Evolutionary conservation across 2,113 vertebrate genomes (phyloP), one percentile per base, ranked within the genome.

Genomic region (Silurus glanis): DNA sequence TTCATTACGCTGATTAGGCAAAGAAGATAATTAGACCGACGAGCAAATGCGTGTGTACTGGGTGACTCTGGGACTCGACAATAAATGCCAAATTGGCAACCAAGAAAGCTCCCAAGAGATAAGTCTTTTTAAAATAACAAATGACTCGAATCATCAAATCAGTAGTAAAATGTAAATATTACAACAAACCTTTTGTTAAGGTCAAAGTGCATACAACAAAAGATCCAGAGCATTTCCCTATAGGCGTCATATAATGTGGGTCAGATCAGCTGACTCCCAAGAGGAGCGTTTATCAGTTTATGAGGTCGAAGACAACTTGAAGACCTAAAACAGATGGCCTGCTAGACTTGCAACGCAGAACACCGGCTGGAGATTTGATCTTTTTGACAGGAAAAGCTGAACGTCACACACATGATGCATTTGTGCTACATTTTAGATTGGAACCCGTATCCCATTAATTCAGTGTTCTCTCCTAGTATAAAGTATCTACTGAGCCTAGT

Each of bases 1-100:
- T 89, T 93, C 91, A 92, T 93, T 94, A 93, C 87, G 80, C 85
- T 87, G 89, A 89, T 92, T 86, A 91, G 85, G 87, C 78, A 83
- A 86, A 84, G 47, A 55, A 87, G 89, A 93, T 90, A 90, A 93
- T 93, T 91, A 91, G 89, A 89, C 88, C 80, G 88, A 90, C 78
- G 80, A 89, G 72, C 83, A 88, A 66, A 90, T 90, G 82, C 61
- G 37, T 17, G 23, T 82, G 19, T 78, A 49, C 25, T 49, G 59
- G 62, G 17, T 37, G 59, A 25, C 53, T 87, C 80, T 82, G 83
- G 79, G 85, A 83, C 55, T 61, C 62, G 49, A 59, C 67, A 75
- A 37, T 53, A 71, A 17, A 58, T 23, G 28, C 49, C 53, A 80
- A 72, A 87, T 53, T 59, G 62, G 47, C 83, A 72, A 55, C 86